phyloP scores from a whole-genome alignment of 2,797 vertebrate genomes.

The Saxicola maurus region DNA sequence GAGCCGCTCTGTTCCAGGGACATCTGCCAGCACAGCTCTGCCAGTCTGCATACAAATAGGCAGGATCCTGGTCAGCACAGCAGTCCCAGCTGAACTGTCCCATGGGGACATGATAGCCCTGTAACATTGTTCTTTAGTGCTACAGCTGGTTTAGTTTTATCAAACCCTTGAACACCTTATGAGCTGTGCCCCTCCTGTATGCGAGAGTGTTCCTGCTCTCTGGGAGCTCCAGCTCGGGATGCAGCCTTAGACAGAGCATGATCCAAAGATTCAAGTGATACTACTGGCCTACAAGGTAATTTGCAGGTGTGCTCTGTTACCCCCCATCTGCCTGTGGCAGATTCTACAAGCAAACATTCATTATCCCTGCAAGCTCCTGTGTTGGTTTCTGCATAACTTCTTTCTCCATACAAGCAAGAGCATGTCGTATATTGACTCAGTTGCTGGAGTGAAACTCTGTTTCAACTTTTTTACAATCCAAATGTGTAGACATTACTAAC shows the following conservation, averaged over 20 bases:
- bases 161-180: not conserved
- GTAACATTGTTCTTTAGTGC: not conserved
- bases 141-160: not conserved
- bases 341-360: not conserved
- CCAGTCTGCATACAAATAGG: not conserved
- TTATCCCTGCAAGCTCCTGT: not conserved
- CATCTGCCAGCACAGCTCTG: not conserved
- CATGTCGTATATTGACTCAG: constrained; percentile 9
- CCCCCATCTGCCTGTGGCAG: not conserved
- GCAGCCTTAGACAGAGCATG: not conserved
- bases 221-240: accelerated
- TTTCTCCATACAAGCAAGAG: not conserved
- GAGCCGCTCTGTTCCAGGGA: not conserved
- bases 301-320: not conserved
- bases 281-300: not conserved
- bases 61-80: not conserved
- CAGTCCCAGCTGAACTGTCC: not conserved
- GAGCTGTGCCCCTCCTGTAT: not conserved
- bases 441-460: constrained; percentile 2
- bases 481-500: constrained; percentile 30
- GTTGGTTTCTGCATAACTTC: not conserved
- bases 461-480: constrained; percentile 36
- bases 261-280: not conserved
- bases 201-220: not conserved
- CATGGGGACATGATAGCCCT: accelerated